phyloP scores from a whole-genome alignment of 1,140 invertebrate species.

The Augochlora pura region DNA sequence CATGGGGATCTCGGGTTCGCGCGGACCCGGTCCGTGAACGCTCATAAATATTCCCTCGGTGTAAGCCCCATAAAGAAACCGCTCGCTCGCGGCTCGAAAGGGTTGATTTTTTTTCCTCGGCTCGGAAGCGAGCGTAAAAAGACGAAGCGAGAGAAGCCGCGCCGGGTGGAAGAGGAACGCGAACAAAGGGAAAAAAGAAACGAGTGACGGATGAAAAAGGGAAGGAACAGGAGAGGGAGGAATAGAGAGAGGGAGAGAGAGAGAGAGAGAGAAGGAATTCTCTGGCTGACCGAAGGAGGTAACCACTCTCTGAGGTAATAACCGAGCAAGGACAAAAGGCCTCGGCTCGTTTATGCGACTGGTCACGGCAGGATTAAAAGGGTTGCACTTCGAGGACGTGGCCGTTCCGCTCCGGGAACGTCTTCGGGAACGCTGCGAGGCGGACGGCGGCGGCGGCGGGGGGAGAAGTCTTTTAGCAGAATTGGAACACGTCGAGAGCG shows the following conservation, averaged over 20 bases:
- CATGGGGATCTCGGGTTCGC: background rate
- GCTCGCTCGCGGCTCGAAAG: conserved; percentile 71
- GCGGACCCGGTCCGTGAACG: conserved; percentile 50
- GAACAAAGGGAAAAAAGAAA: no score
- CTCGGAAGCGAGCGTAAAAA: conserved; percentile 40
- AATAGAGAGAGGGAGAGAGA: conserved; percentile 32
- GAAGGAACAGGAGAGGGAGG: no score
- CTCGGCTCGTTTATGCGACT: conserved; percentile 52
- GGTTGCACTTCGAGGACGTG: conserved; percentile 28
- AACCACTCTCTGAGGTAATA: conserved; percentile 46
- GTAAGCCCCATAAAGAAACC: conserved; percentile 77
- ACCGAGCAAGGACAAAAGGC: conserved; percentile 61
- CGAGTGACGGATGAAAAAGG: no score
- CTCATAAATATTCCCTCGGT: conserved; percentile 77
- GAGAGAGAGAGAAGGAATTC: conserved; percentile 15
- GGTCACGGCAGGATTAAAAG: conserved; percentile 55
- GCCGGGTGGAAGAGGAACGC: no score
- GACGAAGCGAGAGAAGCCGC: conserved; percentile 10
- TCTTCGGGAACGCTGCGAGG: background rate
- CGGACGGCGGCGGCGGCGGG: no score
- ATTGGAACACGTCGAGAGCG: conserved; percentile 39
- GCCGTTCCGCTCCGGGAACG: background rate
- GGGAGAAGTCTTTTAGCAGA: conserved; percentile 27
- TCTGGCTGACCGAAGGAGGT: conserved; percentile 44
- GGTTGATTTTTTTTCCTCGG: conserved; percentile 72